Base-by-base conservation (phyloP, 2,797 vertebrate genomes). In the Melanotaenia boesemani region DNA sequence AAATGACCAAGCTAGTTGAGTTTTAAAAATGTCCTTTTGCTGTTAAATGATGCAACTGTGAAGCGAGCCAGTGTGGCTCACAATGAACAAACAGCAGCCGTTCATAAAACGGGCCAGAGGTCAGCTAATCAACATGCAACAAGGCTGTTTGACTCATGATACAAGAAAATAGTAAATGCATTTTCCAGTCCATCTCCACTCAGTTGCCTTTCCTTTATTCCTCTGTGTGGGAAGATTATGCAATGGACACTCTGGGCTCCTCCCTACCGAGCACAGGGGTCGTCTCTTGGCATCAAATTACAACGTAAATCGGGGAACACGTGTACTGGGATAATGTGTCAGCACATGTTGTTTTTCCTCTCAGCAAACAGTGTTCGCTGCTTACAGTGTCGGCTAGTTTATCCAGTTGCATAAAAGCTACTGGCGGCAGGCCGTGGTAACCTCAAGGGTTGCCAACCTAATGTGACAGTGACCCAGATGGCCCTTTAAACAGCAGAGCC, bases 291-390 rank as follows among this genome's bases (percentile, higher is more conserved):
- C 48, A 13, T 94, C 91, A 86, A 5, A 82, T 91, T 85, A 86
- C 92, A 83, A 30, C 76, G 87, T 86, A 34, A 86, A 82, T 74
- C 84, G 76, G 44, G 9, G 34, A 88, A 81, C 89, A 92, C 81
- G 83, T 90, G 86, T 37, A 60, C 68, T 34, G 63, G 77, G 70
- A 57, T 80, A 66, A 73, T 68, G 76, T 88, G 82, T 90, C 82
- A 86, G 82, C 86, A 82, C 84, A 87, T 78, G 80, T 88, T 89
- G 83, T 88, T 88, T 83, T 82, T 50, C 55, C 67, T 52, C 28
- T 15, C 34, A 32, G 73, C 59, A 62, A 80, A 79, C 81, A 74
- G 41, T n/a, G 60, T 57, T 60, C 2, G 24, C 1, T 39, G 37
- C 12, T 39, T 39, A 39, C 13, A 39, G 12, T 12, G 37, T 8